phyloP scores from a whole-genome alignment of 2,888 invertebrate genomes.

The Kuschelorhynchus macadamiae region DNA sequence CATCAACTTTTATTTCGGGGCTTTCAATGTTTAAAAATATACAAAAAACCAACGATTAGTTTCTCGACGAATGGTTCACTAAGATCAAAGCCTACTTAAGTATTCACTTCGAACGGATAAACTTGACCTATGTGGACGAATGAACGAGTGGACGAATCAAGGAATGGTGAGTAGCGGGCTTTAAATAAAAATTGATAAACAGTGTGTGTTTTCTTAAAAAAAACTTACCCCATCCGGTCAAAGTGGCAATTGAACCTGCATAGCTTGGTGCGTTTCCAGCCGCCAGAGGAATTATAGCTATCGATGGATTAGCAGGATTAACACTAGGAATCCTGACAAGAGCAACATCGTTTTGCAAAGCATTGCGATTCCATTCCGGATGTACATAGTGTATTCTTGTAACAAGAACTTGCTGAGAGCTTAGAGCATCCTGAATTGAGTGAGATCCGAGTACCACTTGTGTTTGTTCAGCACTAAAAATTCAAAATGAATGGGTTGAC shows the following conservation, averaged over 20 bases:
- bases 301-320: background rate
- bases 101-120: no score
- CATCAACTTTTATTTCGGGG: no score
- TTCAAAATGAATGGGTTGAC: no score
- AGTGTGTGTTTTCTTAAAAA: no score
- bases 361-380: slow-evolving; percentile 61
- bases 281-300: slow-evolving; percentile 1
- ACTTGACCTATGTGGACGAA: no score
- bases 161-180: no score
- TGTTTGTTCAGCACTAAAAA: slow-evolving; percentile 5
- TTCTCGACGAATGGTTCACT: no score
- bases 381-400: slow-evolving; percentile 62
- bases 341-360: slow-evolving; percentile 66
- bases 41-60: no score
- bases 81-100: no score
- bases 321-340: slow-evolving; percentile 5
- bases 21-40: no score
- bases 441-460: slow-evolving; percentile 51
- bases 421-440: slow-evolving; percentile 58
- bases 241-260: slow-evolving; percentile 6
- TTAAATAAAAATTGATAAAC: no score
- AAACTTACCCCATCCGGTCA: slow-evolving; percentile 17
- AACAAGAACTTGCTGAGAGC: slow-evolving; percentile 56
- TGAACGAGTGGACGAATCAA: no score
- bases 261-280: background rate